Evolutionary conservation across 2,888 invertebrate species (phyloP), one percentile per base, ranked within the genome.

Genomic region (Eupithecia subumbrata): DNA sequence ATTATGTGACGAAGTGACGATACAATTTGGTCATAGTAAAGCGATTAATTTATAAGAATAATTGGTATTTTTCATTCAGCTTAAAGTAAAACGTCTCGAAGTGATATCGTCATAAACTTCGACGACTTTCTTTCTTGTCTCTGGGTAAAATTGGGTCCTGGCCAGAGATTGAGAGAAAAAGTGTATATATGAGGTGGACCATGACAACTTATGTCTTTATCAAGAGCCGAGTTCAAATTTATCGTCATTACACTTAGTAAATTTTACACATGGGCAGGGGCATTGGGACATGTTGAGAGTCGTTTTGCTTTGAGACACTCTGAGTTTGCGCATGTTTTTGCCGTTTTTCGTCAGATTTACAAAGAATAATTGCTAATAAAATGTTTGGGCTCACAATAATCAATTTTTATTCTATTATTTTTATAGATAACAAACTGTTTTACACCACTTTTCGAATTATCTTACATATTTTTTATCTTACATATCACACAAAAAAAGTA

Each of bases 121-220:
- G 11, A 56, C 11, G 22, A 56, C 64, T 64, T 64, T 34, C 25
- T 16, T 63, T 30, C 18, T 64, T 18, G 64, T 64, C 5, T 16
- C 9, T 64, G 30, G 70, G 45, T 66, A 60, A 71, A 71, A 68
- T 67, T 71, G n/a, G 74, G 56, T 71, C 60, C 60, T 60, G 64
- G 3, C 18, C 64, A 64, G 34, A 34, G 64, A 64, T 74, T 37
- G n/a, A 30, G 52, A 64, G 68, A 71, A 72, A 64, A 69, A 52
- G 71, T 75, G 16, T 63, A 70, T 56, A 71, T 74, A 74, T 67
- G 74, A 70, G 37, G 22, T 68, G 22, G 40, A 12, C n/a, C 4
- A 40, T 56, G 16, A 52, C n/a, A 25, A 71, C 9, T 56, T 70
- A 71, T 71, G 66, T 40, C 56, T 74, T 71, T 74, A 74, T 74